Base-by-base conservation (phyloP, 2,888 invertebrate species). In the Drosophila ustulata region DNA sequence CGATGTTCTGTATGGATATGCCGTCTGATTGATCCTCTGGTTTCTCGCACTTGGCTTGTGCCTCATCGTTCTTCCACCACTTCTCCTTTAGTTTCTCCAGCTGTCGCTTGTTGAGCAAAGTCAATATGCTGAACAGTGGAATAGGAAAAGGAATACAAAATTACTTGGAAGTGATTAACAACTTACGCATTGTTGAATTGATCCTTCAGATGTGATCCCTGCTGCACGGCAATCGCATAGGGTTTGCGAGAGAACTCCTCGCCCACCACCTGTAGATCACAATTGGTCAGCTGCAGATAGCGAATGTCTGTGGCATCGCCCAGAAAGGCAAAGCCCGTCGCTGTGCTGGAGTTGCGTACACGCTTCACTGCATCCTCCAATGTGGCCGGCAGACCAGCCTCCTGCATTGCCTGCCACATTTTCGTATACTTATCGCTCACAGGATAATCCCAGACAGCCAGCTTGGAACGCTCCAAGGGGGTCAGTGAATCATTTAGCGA, bases 381-480 rank as follows among this genome's bases (percentile, higher is more conserved):
- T 3, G 94, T 94, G 32, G 94, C 93, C 0, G 99, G 99, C 9
- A 99, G 94, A 0, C 94, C 95, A 0, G 98, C 96, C 66, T 95
- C 94, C 86, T 95, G 94, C 98, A 99, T 99, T 0, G 97, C 97
- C 91, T 98, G 97, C 97, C 98, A 98, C 96, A 99, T 98, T 93
- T 99, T 99, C 43, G 98, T 99, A 92, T 98, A 99, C 90, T 98
- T 99, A 92, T 99, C 98, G 88, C 98, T 98, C 0, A 99, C 98
- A 0, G 99, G 99, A 91, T 99, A 99, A 91, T 99, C 99, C 99
- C 99, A 99, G 0, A 99, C 99, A 0, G 99, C 99, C 13, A 99
- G 92, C 91, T 98, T 97, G 0, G 98, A 97, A 32, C 98, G 94
- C 90, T 99, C 98, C 4, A 97, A 95, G 65, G 98, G 97, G 25